These are phyloP conservation scores for Isichthys henryi DNA, from an alignment of 2,113 vertebrate genomes.

Conservation along the genomic window DNA sequence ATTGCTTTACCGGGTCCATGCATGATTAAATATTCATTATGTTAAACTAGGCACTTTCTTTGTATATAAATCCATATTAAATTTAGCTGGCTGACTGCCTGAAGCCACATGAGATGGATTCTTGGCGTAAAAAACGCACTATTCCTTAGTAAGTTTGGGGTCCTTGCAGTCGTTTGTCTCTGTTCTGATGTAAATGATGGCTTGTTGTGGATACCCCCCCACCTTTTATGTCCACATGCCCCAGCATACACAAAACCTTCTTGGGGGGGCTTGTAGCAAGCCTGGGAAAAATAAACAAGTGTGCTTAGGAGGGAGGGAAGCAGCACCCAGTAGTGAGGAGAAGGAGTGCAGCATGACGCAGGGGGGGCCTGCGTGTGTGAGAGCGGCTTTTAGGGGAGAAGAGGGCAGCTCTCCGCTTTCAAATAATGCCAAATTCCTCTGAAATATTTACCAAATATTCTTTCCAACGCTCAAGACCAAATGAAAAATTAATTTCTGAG, in stretches of 20 bases:
- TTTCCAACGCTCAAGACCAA: conserved; percentile 48
- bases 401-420: conserved; percentile 41
- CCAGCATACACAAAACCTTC: conserved; percentile 43
- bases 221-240: conserved; percentile 35
- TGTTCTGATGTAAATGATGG: conserved; percentile 57
- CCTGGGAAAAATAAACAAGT: conserved; percentile 44
- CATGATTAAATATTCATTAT: conserved; percentile 88
- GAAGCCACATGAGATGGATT: conserved; percentile 69
- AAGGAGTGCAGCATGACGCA: conserved; percentile 6
- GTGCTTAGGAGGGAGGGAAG: conserved; percentile 27
- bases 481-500: conserved; percentile 62
- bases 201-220: conserved; percentile 52
- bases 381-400: not conserved
- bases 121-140: conserved; percentile 40
- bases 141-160: conserved; percentile 51
- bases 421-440: conserved; percentile 49
- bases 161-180: conserved; percentile 51
- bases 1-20: conserved; percentile 71
- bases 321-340: conserved; percentile 14
- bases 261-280: conserved; percentile 42
- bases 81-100: conserved; percentile 67
- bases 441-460: conserved; percentile 66
- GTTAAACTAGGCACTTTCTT: conserved; percentile 72
- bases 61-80: conserved; percentile 76
- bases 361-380: not conserved